Percentiles rank a stretch among this genome's conserved stretches.
phyloP scores from a whole-genome alignment of 2,113 vertebrate species.

The Pristiophorus japonicus region DNA sequence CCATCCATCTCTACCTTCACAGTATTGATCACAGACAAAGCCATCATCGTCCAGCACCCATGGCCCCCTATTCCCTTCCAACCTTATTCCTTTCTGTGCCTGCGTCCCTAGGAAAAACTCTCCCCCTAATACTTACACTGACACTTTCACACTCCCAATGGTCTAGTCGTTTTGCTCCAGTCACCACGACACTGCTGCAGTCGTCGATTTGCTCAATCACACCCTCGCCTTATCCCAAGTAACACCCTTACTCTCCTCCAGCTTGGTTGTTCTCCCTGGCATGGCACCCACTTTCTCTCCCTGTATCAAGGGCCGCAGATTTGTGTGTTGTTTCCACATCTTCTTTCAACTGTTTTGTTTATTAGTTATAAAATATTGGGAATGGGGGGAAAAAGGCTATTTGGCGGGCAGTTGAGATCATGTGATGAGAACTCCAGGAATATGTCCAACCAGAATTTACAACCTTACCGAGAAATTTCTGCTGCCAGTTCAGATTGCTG shows the following conservation, averaged over 20 bases:
- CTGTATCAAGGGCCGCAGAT: too few species aligned
- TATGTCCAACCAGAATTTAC: too few species aligned
- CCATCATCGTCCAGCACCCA: background rate
- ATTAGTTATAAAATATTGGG: too few species aligned
- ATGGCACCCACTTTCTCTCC: too few species aligned
- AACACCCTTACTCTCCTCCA: background rate
- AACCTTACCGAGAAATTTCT: too few species aligned
- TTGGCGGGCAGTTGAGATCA: too few species aligned
- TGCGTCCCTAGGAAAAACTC: background rate
- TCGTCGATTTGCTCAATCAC: background rate
- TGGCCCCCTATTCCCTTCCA: background rate
- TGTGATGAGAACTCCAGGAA: too few species aligned
- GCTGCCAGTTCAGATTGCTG: too few species aligned
- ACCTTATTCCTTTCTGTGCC: background rate
- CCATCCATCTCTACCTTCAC: background rate
- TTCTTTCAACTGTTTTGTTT: too few species aligned
- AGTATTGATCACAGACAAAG: background rate
- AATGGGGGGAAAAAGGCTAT: too few species aligned
- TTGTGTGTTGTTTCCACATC: too few species aligned
- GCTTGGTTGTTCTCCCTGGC: background rate
- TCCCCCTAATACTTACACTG: background rate
- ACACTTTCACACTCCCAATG: background rate
- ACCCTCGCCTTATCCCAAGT: too few species aligned
- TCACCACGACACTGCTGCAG: background rate
- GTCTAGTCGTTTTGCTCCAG: background rate